These are phyloP conservation scores for Azorinus chamasolen DNA, from an alignment of 2,888 invertebrate species.

Conservation along the genomic window DNA sequence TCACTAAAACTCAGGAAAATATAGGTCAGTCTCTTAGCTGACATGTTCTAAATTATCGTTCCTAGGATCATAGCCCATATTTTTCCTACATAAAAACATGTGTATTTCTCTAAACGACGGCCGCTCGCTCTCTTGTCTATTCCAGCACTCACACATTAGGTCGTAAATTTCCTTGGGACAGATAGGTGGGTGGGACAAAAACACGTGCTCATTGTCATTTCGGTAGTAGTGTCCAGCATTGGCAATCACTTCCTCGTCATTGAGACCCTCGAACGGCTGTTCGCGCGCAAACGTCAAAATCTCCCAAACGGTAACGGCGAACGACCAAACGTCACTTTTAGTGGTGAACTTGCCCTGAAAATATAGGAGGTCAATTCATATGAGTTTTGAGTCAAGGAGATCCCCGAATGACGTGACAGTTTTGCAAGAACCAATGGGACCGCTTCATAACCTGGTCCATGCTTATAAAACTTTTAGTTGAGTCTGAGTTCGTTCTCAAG, in stretches of 20 bases:
- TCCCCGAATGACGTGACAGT: no score
- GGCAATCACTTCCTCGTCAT: slow-evolving; percentile 93
- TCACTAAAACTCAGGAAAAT: no score
- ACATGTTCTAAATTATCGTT: slow-evolving; percentile 79
- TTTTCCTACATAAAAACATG: slow-evolving; percentile 90
- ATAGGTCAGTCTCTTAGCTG: slow-evolving; percentile 30
- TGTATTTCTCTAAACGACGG: slow-evolving; percentile 96
- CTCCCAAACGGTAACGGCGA: slow-evolving; percentile 95
- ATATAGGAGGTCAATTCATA: not conserved
- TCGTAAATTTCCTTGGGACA: slow-evolving; percentile 96
- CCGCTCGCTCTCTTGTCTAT: slow-evolving; percentile 92
- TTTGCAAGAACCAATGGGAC: no score
- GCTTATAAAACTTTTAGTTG: no score
- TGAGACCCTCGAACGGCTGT: slow-evolving; percentile 92
- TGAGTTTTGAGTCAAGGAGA: no score
- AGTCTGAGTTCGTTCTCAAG: no score
- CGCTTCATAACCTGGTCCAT: no score
- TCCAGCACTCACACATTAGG: slow-evolving; percentile 97
- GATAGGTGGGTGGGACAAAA: slow-evolving; percentile 91
- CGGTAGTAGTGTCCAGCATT: slow-evolving; percentile 93
- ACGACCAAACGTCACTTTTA: slow-evolving; percentile 96
- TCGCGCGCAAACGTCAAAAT: slow-evolving; percentile 92
- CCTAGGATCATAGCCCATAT: slow-evolving; percentile 86
- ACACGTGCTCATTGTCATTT: slow-evolving; percentile 89
- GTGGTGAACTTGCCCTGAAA: slow-evolving; percentile 94